phyloP scores from a whole-genome alignment of 2,888 invertebrate genomes.

The Bembecia ichneumoniformis region DNA sequence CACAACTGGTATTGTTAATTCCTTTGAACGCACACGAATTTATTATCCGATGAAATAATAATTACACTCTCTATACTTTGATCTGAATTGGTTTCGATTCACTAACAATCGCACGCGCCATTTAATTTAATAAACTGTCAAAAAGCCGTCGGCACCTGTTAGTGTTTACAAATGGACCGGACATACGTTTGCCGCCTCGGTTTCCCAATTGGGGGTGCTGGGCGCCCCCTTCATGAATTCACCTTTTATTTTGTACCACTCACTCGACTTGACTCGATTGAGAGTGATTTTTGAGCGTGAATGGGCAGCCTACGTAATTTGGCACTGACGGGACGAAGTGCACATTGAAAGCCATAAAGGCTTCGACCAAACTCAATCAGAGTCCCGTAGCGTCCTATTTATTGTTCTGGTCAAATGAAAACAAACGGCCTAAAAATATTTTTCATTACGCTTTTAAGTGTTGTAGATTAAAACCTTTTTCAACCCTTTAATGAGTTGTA shows the following conservation, averaged over 20 bases:
- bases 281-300: conserved; percentile 69
- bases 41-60: neutral
- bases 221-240: conserved; percentile 62
- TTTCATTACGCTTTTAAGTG: neutral
- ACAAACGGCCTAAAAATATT: neutral
- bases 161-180: conserved; percentile 66
- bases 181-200: conserved; percentile 64
- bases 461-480: no score
- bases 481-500: no score
- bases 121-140: conserved; percentile 65
- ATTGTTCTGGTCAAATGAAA: conserved; percentile 17
- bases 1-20: no score
- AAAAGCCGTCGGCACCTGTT: conserved; percentile 61
- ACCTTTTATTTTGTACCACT: conserved; percentile 69
- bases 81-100: conserved; percentile 14
- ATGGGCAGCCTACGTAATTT: conserved; percentile 66
- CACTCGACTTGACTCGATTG: conserved; percentile 48
- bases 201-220: conserved; percentile 45
- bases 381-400: conserved; percentile 25
- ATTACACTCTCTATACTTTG: neutral
- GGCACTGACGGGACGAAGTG: conserved; percentile 63
- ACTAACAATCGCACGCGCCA: conserved; percentile 38
- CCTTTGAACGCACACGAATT: no score
- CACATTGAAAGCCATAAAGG: conserved; percentile 65
- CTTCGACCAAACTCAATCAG: conserved; percentile 59